These are phyloP conservation scores for Coturnix japonica DNA, from an alignment of 2,113 vertebrate genomes.

Conservation along the genomic window DNA sequence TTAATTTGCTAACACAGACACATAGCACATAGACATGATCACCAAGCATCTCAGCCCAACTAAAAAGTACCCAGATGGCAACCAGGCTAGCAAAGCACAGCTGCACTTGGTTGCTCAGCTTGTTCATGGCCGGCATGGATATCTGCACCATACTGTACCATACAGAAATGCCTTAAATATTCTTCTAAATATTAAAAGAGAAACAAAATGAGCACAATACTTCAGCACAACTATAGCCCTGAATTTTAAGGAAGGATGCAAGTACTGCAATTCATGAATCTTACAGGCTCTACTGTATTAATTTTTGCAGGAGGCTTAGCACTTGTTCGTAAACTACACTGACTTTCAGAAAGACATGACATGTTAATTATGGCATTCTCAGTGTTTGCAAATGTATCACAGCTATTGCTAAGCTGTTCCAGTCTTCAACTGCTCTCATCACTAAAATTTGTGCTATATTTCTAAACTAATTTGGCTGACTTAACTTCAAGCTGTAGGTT, in stretches of 20 bases:
- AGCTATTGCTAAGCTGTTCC: neutral
- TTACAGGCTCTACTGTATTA: neutral
- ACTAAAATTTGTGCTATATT: neutral
- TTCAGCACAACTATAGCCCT: neutral
- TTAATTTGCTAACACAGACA: neutral
- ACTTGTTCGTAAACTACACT: neutral
- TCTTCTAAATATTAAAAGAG: neutral
- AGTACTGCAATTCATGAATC: neutral
- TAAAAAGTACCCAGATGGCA: neutral
- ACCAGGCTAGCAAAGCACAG: neutral
- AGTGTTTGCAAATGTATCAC: neutral
- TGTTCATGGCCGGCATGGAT: neutral
- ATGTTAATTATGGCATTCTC: neutral
- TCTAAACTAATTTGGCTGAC: neutral
- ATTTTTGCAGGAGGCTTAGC: neutral
- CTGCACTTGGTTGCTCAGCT: neutral
- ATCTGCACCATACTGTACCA: neutral
- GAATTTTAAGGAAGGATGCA: neutral
- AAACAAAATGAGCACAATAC: neutral
- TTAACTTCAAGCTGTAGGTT: neutral
- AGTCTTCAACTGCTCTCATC: neutral
- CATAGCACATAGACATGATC: neutral
- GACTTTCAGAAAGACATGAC: neutral
- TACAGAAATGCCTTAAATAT: neutral
- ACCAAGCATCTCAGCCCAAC: neutral